Base-by-base conservation (phyloP, 2,888 invertebrate species). In the Nysson spinosus region DNA sequence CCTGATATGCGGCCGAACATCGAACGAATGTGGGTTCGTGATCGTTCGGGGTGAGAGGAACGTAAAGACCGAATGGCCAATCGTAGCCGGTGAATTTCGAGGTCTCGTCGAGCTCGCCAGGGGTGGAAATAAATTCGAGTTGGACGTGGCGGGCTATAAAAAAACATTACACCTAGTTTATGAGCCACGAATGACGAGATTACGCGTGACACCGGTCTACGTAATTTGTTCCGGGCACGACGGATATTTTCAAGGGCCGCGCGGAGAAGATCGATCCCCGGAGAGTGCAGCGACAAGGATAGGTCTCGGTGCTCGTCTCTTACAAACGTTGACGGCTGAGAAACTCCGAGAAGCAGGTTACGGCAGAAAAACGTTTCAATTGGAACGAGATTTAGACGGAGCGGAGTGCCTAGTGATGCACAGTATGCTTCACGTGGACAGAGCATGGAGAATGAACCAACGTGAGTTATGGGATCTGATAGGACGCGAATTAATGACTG, bases 281-380 rank as follows among this genome's bases (percentile, higher is more conserved):
- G 91, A 92, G 82, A 93, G 92, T 85, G 96, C 95, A 12, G 92
- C 93, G 75, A 89, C 90, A 26, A 90, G 95, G 79, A 95, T 98
- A 78, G 90, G 91, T 51, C 87, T 96, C 4, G 94, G 94, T 40
- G 90, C 94, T 7, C 92, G 94, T 81, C 88, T 98, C 46, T 91
- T 97, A 63, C 98, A 98, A 88, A 91, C 93, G 60, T 89, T 97
- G 72, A 94, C 94, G 66, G 96, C 96, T 0, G 96, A 97, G 87
- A 97, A 96, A 86, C 88, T 98, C 17, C 90, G 91, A 70, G 95
- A 96, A 85, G 92, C 93, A 72, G 94, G 93, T 7, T 91, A 94
- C 51, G 92, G 91, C 1, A 89, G 94, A 65, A 93, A 94, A 88
- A 95, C 96, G 1, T 98, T 98, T 87, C 91, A 92, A 75, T 85